A percentile compares a stretch with the other conserved stretches of the same genome.
phyloP scores from a whole-genome alignment of 2,113 vertebrate genomes.

The Carassius auratus region DNA sequence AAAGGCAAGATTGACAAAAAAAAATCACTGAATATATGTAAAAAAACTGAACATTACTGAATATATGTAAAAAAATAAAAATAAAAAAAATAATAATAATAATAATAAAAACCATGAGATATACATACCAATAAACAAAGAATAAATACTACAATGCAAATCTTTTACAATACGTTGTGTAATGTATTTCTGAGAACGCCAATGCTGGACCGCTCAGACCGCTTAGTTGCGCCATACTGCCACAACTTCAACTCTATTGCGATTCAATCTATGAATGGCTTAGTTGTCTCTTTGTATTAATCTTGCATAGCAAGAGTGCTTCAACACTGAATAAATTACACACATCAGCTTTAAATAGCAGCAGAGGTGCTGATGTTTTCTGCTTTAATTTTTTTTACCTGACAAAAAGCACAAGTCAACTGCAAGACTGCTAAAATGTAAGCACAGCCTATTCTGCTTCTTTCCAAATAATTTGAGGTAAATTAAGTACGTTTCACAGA shows the following conservation, averaged over 20 bases:
- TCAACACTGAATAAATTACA: neutral
- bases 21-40: neutral
- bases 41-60: neutral
- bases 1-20: neutral
- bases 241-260: neutral
- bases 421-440: neutral
- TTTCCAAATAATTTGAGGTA: neutral
- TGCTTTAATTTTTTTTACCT: neutral
- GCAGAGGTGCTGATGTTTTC: neutral
- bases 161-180: neutral
- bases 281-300: neutral
- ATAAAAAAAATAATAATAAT: neutral
- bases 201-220: too few species aligned
- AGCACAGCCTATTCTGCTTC: neutral
- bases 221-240: neutral
- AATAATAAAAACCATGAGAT: neutral
- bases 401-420: neutral
- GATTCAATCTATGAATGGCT: neutral
- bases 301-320: neutral
- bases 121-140: neutral
- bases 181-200: neutral
- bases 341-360: constrained; percentile 6
- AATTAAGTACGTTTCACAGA: neutral
- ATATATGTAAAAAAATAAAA: neutral
- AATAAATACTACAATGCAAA: neutral